Evolutionary conservation across 2,888 invertebrate species (phyloP).

Genomic region (Agrochola lota): DNA sequence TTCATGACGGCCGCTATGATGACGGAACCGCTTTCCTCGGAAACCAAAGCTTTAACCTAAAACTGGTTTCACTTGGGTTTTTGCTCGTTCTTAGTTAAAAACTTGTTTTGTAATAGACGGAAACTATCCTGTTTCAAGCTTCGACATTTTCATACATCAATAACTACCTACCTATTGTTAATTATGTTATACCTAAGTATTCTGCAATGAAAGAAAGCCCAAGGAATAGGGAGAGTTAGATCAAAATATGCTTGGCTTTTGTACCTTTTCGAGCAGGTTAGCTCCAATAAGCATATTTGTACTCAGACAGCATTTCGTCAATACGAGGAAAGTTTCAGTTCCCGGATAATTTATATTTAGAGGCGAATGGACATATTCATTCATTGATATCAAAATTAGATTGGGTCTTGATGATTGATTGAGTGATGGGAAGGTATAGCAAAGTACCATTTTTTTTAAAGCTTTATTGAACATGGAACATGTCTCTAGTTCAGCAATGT

Average conservation of each 20-base stretch:
- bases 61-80: not conserved
- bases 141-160: constrained; percentile 8
- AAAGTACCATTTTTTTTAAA: not conserved
- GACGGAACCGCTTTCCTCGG: not conserved
- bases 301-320: not conserved
- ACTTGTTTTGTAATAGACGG: not conserved
- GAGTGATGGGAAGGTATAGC: not conserved
- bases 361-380: not conserved
- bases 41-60: not conserved
- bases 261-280: not conserved
- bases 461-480: not conserved
- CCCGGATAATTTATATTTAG: not conserved
- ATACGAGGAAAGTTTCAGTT: not conserved
- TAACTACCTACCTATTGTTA: too few relatives aligned
- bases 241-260: not conserved
- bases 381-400: constrained; percentile 2
- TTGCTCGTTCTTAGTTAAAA: not conserved
- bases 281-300: not conserved
- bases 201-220: not conserved
- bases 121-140: not conserved
- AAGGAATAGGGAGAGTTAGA: not conserved
- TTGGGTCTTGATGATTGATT: not conserved
- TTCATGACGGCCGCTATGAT: not conserved
- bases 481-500: not conserved
- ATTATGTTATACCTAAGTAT: not conserved